Conservation (phyloP, 2,113 vertebrate species). For the Heloderma charlesbogerti region DNA sequence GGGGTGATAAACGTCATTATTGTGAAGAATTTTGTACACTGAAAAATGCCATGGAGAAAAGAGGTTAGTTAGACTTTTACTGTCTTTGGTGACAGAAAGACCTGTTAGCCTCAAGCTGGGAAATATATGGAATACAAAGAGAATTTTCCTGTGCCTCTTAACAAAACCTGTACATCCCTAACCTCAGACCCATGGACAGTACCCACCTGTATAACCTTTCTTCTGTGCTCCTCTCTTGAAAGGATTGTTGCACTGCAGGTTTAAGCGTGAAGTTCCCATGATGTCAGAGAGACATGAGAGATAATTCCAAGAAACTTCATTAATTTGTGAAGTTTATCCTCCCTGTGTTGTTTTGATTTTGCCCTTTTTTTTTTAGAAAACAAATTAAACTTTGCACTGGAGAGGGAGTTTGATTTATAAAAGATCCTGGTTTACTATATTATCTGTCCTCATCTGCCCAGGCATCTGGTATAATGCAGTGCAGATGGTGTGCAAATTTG, state of each 20-base stretch:
- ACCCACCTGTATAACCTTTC: neutral
- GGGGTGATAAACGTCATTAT: neutral
- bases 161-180: neutral
- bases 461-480: neutral
- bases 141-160: too few relatives aligned
- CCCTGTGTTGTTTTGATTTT: slow-evolving; percentile 17
- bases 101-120: neutral
- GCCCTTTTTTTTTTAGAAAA: slow-evolving; percentile 25
- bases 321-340: rapidly evolving
- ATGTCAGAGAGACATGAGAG: neutral
- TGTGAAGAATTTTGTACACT: neutral
- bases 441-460: rapidly evolving
- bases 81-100: neutral
- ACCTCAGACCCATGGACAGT: neutral
- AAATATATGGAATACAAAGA: neutral
- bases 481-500: slow-evolving; percentile 1
- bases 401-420: neutral
- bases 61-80: neutral
- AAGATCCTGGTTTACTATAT: neutral
- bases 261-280: neutral
- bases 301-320: neutral
- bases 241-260: rapidly evolving
- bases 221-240: neutral
- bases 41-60: neutral
- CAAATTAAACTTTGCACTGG: neutral